Base-by-base conservation (phyloP, 2,113 vertebrate species). In the Felis chaus region DNA sequence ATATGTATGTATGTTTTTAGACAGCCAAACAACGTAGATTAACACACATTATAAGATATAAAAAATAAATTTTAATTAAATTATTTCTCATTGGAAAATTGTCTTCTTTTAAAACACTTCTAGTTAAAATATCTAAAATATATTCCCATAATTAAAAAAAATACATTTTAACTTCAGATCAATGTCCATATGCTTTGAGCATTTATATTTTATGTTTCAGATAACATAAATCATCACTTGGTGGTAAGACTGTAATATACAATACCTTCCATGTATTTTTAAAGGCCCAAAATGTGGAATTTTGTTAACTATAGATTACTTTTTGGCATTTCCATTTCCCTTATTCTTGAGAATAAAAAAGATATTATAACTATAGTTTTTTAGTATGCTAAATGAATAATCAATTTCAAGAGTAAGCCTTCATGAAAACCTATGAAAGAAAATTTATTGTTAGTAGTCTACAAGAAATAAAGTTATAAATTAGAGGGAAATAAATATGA, bases 141-240 rank as follows among this genome's bases (percentile, higher is more conserved):
- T 16, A 96, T 89, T 66, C 10, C 78, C 15, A 95, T n/a, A 83
- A 79, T 97, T 96, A 84, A 1, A 66, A 63, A 76, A 96, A 31
- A 88, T 91, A 48, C 92, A 95, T 45, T 96, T 48, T 63, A 82
- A 97, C 39, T 71, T 88, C 57, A 97, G 96, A 92, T 91, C 3
- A 71, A 81, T 94, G 66, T 33, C 14, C 2, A 3, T 41, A 48
- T 79, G 27, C 71, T 78, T 78, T 85, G 45, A 82, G 55, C n/a
- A 88, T 57, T 98, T 94, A 96, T 19, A 89, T 4, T 9, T 57
- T 88, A 57, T 74, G 53, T 94, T 85, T 31, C 19, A 55, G 53
- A 92, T 69, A 95, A 80, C 61, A 66, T 5, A 83, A 16, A 95
- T n/a, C 91, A 96, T 88, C 29, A 98, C 1, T 82, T 73, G n/a